Evolutionary conservation across 2,113 vertebrate species (phyloP).

Genomic region (Rana temporaria): DNA sequence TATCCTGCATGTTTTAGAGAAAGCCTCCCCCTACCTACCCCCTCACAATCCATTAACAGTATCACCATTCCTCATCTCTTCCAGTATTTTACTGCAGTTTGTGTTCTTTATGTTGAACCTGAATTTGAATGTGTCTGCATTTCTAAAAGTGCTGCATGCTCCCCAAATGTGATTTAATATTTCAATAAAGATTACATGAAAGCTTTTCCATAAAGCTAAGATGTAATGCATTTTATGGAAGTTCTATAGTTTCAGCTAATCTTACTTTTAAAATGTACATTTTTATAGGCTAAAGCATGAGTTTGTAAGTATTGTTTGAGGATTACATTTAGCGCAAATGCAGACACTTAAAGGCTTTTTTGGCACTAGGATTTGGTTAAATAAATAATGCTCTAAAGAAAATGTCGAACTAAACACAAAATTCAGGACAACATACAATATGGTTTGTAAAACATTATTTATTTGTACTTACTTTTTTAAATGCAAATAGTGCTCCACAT

Average conservation of each 20-base stretch:
- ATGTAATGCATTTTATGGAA: slow-evolving; percentile 18
- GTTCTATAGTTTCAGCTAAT: neutral
- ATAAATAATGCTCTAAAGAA: too few species aligned
- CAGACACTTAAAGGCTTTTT: neutral
- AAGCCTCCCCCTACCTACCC: too few species aligned
- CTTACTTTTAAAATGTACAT: slow-evolving; percentile 25
- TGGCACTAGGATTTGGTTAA: too few species aligned
- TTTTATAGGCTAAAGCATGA: neutral
- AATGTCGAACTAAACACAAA: too few species aligned
- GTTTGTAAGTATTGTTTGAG: slow-evolving; percentile 3
- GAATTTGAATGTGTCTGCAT: slow-evolving; percentile 32
- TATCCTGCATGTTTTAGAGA: too few species aligned
- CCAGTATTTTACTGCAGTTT: slow-evolving; percentile 2
- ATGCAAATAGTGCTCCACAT: too few species aligned
- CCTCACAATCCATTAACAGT: neutral
- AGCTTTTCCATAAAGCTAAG: slow-evolving; percentile 24
- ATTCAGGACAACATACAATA: too few species aligned
- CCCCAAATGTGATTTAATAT: slow-evolving; percentile 34
- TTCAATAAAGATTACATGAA: slow-evolving; percentile 35
- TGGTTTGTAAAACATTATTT: too few species aligned
- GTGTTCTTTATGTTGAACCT: neutral
- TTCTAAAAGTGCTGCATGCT: slow-evolving; percentile 2
- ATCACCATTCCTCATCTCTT: neutral
- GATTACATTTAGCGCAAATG: neutral
- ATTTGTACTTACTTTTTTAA: too few species aligned